A percentile compares a stretch with the other conserved stretches of the same genome.
Conservation (phyloP, 2,113 vertebrate species). For the Rousettus leschenaultii region DNA sequence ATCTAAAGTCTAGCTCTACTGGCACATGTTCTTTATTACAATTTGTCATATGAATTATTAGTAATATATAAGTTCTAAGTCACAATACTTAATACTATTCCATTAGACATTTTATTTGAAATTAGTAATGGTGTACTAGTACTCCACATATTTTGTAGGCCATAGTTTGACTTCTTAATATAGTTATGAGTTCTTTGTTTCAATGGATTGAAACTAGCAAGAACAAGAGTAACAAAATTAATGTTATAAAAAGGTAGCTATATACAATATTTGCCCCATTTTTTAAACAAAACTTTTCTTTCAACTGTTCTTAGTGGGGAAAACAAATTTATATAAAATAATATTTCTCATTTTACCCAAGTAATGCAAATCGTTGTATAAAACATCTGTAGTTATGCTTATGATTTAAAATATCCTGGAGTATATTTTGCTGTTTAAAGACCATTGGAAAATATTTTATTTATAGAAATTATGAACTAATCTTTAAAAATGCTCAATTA, state of each 20-base stretch:
- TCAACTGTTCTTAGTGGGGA: slow-evolving; percentile 40
- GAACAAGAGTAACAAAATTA: not conserved
- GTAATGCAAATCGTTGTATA: slow-evolving; percentile 61
- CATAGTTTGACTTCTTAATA: not conserved
- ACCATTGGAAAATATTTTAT: not conserved
- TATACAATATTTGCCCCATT: not conserved
- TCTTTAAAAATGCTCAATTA: not conserved
- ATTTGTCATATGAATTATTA: slow-evolving; percentile 17
- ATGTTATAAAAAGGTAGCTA: slow-evolving; percentile 30
- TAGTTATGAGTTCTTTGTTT: slow-evolving; percentile 56
- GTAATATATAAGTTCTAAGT: slow-evolving; percentile 41
- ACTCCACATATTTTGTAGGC: slow-evolving; percentile 50
- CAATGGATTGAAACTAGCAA: not conserved
- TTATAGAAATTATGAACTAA: not conserved
- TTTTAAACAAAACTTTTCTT: slow-evolving; percentile 35
- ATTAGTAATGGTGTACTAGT: slow-evolving; percentile 52
- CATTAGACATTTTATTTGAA: slow-evolving; percentile 49
- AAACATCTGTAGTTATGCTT: slow-evolving; percentile 69
- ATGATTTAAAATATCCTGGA: slow-evolving; percentile 63
- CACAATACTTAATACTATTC: slow-evolving; percentile 11
- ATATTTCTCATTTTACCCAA: slow-evolving; percentile 32
- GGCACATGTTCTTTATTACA: slow-evolving; percentile 62
- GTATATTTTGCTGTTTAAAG: slow-evolving; percentile 60
- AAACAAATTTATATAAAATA: not conserved
- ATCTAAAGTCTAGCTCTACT: slow-evolving; percentile 64